Conservation (phyloP, 2,113 vertebrate genomes). For the Sialia sialis region DNA sequence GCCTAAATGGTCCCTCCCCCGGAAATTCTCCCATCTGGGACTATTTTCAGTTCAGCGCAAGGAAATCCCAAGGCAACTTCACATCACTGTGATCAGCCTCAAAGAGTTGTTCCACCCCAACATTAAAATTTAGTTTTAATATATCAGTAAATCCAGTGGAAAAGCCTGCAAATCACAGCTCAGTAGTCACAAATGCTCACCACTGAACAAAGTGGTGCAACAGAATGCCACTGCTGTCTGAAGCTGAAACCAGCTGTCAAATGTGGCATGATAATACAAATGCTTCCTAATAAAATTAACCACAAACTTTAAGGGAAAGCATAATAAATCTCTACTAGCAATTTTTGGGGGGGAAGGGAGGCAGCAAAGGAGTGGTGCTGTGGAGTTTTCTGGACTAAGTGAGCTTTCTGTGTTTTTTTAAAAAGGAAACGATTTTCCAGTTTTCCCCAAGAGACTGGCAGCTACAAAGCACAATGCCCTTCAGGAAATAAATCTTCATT, state of each 20-base stretch:
- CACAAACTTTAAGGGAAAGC: not conserved
- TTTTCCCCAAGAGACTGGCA: not conserved
- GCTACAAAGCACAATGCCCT: not conserved
- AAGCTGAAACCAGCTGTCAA: not conserved
- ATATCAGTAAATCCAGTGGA: not conserved
- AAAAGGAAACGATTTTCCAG: not conserved
- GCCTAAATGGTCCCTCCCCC: not conserved
- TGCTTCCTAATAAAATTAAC: not conserved
- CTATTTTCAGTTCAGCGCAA: not conserved
- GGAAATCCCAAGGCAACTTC: not conserved
- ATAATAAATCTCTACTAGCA: not conserved
- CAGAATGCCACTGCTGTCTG: not conserved
- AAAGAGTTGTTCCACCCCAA: not conserved
- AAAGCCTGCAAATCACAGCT: not conserved
- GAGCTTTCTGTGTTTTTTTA: not conserved
- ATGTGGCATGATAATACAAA: not conserved
- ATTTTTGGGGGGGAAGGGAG: accelerated
- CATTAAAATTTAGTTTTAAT: not conserved
- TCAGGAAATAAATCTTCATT: not conserved
- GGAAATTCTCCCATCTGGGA: not conserved
- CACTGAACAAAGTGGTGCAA: accelerated
- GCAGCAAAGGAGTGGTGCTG: accelerated
- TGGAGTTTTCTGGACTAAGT: not conserved
- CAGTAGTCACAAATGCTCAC: accelerated
- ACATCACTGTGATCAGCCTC: not conserved